These are phyloP conservation scores for Sesamia nonagrioides DNA, from an alignment of 1,140 invertebrate species.

Conservation along the genomic window DNA sequence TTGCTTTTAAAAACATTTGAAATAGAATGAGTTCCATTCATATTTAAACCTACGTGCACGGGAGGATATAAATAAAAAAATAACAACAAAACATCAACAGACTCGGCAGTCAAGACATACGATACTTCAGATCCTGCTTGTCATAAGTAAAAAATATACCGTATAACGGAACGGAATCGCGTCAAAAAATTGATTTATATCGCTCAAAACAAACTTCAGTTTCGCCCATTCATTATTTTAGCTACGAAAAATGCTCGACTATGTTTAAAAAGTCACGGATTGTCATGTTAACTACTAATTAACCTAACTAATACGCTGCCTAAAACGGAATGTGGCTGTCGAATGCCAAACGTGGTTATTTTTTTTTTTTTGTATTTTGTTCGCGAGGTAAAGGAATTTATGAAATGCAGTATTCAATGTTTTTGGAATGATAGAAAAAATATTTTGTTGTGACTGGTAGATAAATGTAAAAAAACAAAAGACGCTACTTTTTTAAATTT, in stretches of 20 bases:
- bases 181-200: constrained; percentile 82
- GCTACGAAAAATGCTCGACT: constrained; percentile 36
- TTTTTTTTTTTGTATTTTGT: constrained; percentile 60
- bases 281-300: constrained; percentile 80
- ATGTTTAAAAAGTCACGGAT: constrained; percentile 66
- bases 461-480: constrained; percentile 18
- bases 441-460: constrained; percentile 10
- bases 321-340: constrained; percentile 71
- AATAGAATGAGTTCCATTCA: constrained; percentile 33
- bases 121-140: constrained; percentile 79
- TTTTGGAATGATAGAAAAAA: background rate
- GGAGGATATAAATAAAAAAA: constrained; percentile 60
- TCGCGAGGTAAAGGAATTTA: constrained; percentile 22
- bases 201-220: constrained; percentile 47
- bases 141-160: constrained; percentile 74
- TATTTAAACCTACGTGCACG: constrained; percentile 33
- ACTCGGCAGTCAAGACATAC: constrained; percentile 60
- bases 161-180: constrained; percentile 74
- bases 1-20: constrained; percentile 22
- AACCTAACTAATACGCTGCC: constrained; percentile 75
- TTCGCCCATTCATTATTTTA: constrained; percentile 48
- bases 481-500: background rate
- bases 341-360: constrained; percentile 61
- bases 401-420: constrained; percentile 18
- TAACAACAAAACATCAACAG: constrained; percentile 55